A percentile compares a stretch with the other conserved stretches of the same genome.
Conservation (phyloP, 1,140 invertebrate genomes). For the Cydia fagiglandana region DNA sequence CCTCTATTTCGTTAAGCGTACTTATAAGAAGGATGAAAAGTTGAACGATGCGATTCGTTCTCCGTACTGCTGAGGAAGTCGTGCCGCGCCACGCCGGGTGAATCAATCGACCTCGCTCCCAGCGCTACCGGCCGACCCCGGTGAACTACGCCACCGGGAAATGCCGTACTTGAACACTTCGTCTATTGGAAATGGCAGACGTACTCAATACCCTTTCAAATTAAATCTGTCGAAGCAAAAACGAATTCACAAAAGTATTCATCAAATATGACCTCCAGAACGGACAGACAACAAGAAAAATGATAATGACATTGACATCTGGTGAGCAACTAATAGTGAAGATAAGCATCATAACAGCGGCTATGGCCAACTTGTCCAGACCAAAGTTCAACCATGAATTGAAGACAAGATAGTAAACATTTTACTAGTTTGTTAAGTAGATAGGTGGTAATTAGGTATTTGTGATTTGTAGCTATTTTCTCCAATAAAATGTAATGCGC, state of each 20-base stretch:
- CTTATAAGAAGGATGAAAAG: too few species aligned
- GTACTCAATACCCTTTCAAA: neutral
- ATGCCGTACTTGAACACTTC: neutral
- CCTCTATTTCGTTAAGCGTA: too few species aligned
- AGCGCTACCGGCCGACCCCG: constrained; percentile 26
- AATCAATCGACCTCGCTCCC: constrained; percentile 44
- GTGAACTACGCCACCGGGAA: neutral
- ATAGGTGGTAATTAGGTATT: too few species aligned
- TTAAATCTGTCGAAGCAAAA: neutral
- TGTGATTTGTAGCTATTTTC: neutral
- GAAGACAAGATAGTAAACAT: too few species aligned
- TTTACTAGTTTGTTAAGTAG: too few species aligned
- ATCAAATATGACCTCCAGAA: neutral
- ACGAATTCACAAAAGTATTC: neutral
- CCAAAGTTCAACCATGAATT: too few species aligned
- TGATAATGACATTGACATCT: too few species aligned
- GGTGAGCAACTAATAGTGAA: too few species aligned
- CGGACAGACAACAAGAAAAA: too few species aligned
- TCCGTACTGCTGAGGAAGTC: constrained; percentile 37
- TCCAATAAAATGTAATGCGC: neutral
- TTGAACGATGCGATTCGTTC: neutral
- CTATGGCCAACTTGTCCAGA: too few species aligned
- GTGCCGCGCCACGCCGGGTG: constrained; percentile 40
- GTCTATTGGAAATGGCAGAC: neutral
- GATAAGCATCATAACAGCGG: too few species aligned